phyloP scores from a whole-genome alignment of 2,888 invertebrate species.

The Lydus trimaculatus region DNA sequence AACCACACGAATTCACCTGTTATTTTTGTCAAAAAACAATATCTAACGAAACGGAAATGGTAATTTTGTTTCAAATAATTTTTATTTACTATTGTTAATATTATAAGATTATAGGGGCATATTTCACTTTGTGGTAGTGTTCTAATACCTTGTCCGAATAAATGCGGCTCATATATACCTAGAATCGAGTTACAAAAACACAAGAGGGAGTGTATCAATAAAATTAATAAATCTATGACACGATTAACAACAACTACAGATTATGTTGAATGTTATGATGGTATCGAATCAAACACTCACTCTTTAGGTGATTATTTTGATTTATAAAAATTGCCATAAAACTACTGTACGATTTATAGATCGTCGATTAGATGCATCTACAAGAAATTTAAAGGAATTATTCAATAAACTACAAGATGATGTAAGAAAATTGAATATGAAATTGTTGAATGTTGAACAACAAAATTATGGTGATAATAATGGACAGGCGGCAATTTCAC shows the following conservation, averaged over 20 bases:
- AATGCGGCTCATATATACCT: constrained; percentile 75
- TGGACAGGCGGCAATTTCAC: not conserved
- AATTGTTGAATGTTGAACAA: constrained; percentile 38
- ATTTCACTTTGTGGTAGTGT: constrained; percentile 75
- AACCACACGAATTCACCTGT: constrained; percentile 60
- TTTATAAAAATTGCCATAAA: not conserved
- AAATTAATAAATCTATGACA: constrained; percentile 32
- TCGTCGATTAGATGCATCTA: constrained; percentile 21
- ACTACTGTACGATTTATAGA: constrained; percentile 20
- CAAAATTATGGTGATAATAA: not conserved
- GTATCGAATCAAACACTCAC: not conserved
- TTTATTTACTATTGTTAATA: not conserved
- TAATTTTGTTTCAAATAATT: constrained; percentile 47
- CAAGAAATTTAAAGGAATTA: constrained; percentile 15
- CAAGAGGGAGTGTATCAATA: constrained; percentile 59
- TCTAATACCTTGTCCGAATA: constrained; percentile 73
- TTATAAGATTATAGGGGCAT: constrained; percentile 64
- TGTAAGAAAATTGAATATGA: constrained; percentile 37
- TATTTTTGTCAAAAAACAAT: constrained; percentile 74
- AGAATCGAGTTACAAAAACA: constrained; percentile 70
- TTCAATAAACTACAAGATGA: constrained; percentile 33
- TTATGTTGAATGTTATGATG: constrained; percentile 22
- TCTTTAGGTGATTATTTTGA: not conserved
- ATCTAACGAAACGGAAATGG: constrained; percentile 71
- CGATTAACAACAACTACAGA: constrained; percentile 19